These are phyloP conservation scores for Cheirogaleus medius DNA, from an alignment of 2,113 vertebrate genomes.

Conservation along the genomic window DNA sequence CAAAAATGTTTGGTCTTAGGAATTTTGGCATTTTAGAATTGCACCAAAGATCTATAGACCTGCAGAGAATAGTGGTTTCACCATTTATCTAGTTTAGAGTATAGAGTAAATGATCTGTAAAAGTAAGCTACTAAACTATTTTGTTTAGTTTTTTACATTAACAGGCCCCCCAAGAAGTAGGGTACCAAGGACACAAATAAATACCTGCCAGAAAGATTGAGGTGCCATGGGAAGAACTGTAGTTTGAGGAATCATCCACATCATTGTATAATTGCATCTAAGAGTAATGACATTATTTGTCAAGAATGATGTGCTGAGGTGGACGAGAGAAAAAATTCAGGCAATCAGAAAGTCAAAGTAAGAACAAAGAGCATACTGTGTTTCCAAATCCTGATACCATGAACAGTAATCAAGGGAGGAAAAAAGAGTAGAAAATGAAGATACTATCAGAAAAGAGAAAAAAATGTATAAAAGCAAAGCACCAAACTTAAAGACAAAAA, in stretches of 20 bases:
- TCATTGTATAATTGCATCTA: neutral
- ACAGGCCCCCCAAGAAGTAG: neutral
- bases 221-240: neutral
- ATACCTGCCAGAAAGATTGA: neutral
- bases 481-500: neutral
- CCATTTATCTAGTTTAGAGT: neutral
- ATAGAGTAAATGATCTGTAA: neutral
- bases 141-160: neutral
- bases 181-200: neutral
- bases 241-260: neutral
- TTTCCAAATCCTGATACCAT: neutral
- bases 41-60: neutral
- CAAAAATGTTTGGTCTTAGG: neutral
- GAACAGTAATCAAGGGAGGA: neutral
- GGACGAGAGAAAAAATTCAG: neutral
- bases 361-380: neutral
- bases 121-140: neutral
- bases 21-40: neutral
- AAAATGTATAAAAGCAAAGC: neutral
- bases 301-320: neutral
- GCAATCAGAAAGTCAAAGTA: neutral
- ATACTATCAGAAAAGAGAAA: neutral
- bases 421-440: neutral
- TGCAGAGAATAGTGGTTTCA: neutral
- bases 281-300: neutral